These are phyloP conservation scores for Gymnothorax reevesii DNA, from an alignment of 2,797 vertebrate genomes.

Conservation along the genomic window DNA sequence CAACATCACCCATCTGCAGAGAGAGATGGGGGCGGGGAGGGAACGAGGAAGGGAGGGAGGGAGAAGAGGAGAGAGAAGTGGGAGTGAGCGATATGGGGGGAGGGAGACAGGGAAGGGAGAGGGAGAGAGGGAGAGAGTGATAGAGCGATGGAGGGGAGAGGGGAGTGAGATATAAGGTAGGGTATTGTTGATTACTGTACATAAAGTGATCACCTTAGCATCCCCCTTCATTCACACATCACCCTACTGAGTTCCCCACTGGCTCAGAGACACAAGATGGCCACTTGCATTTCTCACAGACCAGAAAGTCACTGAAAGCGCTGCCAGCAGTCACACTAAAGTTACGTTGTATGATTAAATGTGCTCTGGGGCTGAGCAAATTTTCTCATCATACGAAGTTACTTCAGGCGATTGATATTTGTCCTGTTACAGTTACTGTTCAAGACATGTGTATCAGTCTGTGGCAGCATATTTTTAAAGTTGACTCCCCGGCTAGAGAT, in stretches of 20 bases:
- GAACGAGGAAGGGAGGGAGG: conserved; percentile 42
- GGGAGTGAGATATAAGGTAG: conserved; percentile 39
- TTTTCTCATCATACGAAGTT: too few relatives aligned
- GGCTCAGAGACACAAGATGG: not conserved
- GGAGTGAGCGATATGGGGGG: conserved; percentile 40
- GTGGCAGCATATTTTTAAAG: too few relatives aligned
- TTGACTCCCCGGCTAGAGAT: too few relatives aligned
- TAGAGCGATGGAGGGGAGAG: conserved; percentile 50
- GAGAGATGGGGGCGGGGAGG: conserved; percentile 23
- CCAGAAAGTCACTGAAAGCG: not conserved
- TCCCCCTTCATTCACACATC: not conserved
- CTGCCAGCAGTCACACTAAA: not conserved
- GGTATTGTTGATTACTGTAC: not conserved
- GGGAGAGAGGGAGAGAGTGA: conserved; percentile 44
- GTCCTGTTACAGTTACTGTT: too few relatives aligned
- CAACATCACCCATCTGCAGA: conserved; percentile 89
- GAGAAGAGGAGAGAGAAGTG: conserved; percentile 50
- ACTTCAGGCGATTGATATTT: too few relatives aligned
- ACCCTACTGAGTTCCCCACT: not conserved
- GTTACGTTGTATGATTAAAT: too few relatives aligned
- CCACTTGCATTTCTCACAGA: not conserved
- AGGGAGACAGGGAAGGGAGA: conserved; percentile 20
- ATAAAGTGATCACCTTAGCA: not conserved
- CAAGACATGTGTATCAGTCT: too few relatives aligned
- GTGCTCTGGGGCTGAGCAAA: too few relatives aligned